A percentile compares a stretch with the other conserved stretches of the same genome.
Conservation (phyloP, 1,140 invertebrate species). For the Sarcophaga peregrina region DNA sequence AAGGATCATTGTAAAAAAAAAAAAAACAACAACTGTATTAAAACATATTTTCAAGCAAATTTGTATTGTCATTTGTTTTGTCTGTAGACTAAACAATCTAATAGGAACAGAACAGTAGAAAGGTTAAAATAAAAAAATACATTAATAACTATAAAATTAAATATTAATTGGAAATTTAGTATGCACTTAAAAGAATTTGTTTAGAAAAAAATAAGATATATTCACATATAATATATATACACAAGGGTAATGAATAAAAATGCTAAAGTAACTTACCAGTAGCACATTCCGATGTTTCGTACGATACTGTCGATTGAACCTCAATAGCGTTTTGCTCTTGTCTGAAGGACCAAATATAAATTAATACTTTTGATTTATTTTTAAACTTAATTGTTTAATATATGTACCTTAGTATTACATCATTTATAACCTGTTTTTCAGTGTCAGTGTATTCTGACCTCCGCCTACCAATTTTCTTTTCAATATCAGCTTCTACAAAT, state of each 20-base stretch:
- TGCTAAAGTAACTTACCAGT: slow-evolving; percentile 56
- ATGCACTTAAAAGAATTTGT: neutral
- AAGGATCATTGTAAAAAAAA: too few species aligned
- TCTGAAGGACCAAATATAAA: slow-evolving; percentile 45
- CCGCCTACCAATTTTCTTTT: slow-evolving; percentile 78
- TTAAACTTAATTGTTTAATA: too few species aligned
- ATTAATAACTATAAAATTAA: too few species aligned
- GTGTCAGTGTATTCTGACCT: slow-evolving; percentile 81
- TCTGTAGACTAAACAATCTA: too few species aligned
- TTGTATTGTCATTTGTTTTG: too few species aligned
- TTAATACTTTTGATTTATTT: neutral
- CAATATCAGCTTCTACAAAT: slow-evolving; percentile 81
- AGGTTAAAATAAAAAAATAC: too few species aligned
- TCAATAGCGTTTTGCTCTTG: slow-evolving; percentile 65
- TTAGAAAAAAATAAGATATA: neutral
- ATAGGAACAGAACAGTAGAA: too few species aligned
- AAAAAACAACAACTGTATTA: too few species aligned
- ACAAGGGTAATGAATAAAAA: neutral
- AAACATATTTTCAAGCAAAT: too few species aligned
- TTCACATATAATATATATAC: neutral
- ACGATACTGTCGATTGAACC: slow-evolving; percentile 64
- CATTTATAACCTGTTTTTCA: slow-evolving; percentile 74
- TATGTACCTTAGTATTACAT: slow-evolving; percentile 70
- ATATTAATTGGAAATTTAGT: too few species aligned
- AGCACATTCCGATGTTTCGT: slow-evolving; percentile 64